phyloP scores from a whole-genome alignment of 2,113 vertebrate genomes.

The Orcinus orca region DNA sequence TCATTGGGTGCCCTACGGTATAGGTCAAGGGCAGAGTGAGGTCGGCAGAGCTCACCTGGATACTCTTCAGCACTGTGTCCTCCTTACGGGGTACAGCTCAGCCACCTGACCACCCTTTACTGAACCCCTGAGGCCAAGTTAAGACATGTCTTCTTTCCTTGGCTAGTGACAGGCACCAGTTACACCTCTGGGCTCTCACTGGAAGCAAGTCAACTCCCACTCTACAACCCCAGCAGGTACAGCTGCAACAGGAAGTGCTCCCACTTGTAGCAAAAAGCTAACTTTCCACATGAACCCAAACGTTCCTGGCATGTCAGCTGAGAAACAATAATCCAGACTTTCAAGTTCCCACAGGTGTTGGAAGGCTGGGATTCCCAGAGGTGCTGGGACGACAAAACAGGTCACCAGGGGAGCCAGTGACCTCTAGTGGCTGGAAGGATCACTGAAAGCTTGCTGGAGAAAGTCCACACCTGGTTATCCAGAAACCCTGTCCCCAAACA shows the following conservation, averaged over 20 bases:
- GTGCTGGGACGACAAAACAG: not conserved
- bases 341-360: not conserved
- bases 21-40: not conserved
- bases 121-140: not conserved
- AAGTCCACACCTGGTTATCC: fast-evolving
- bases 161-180: not conserved
- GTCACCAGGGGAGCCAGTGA: not conserved
- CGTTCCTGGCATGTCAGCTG: not conserved
- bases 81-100: fast-evolving
- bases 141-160: fast-evolving
- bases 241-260: not conserved
- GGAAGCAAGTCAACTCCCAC: not conserved
- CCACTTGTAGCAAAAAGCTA: not conserved
- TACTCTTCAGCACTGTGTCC: fast-evolving
- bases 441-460: not conserved
- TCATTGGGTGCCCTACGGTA: not conserved
- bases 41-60: fast-evolving
- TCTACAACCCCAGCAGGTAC: not conserved
- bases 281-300: not conserved
- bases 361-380: not conserved
- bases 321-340: not conserved
- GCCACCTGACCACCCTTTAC: not conserved
- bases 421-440: not conserved
- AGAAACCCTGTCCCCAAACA: not conserved
- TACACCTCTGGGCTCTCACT: not conserved